Percentiles rank a stretch among this genome's conserved stretches.
phyloP scores from a whole-genome alignment of 2,113 vertebrate genomes.

The Phalacrocorax pelagicus region DNA sequence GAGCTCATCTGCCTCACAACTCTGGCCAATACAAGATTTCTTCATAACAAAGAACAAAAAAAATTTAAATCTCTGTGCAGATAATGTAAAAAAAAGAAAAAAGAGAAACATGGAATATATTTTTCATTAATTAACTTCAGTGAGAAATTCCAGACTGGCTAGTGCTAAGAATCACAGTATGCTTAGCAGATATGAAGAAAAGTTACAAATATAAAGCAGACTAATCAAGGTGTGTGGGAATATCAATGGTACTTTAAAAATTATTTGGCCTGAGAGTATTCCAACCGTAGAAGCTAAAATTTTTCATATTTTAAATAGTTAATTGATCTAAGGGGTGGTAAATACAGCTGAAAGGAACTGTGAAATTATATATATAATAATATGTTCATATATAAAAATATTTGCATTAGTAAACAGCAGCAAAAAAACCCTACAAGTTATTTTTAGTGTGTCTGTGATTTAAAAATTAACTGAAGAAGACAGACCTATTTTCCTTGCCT shows the following conservation, averaged over 20 bases:
- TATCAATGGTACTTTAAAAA: not conserved
- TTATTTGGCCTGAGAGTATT: not conserved
- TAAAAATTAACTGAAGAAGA: not conserved
- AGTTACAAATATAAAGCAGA: not conserved
- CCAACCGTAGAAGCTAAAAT: not conserved
- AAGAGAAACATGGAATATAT: not conserved
- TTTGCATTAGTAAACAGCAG: not conserved
- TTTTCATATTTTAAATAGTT: not conserved
- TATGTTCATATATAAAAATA: not conserved
- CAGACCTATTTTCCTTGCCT: conserved; percentile 4
- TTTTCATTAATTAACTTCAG: not conserved
- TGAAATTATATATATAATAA: not conserved
- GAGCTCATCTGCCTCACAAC: not conserved
- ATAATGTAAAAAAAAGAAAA: not conserved
- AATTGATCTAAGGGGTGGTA: not conserved
- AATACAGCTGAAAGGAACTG: not conserved
- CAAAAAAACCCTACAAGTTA: not conserved
- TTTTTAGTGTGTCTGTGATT: not conserved
- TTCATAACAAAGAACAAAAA: not conserved
- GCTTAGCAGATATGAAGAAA: not conserved
- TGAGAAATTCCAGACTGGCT: not conserved
- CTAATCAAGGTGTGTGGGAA: not conserved
- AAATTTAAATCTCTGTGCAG: not conserved
- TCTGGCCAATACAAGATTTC: not conserved
- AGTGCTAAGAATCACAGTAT: not conserved